Evolutionary conservation across 2,888 invertebrate species (phyloP), one percentile per base, ranked within the genome.

Genomic region (Spatulosminthurus flaviceps): DNA sequence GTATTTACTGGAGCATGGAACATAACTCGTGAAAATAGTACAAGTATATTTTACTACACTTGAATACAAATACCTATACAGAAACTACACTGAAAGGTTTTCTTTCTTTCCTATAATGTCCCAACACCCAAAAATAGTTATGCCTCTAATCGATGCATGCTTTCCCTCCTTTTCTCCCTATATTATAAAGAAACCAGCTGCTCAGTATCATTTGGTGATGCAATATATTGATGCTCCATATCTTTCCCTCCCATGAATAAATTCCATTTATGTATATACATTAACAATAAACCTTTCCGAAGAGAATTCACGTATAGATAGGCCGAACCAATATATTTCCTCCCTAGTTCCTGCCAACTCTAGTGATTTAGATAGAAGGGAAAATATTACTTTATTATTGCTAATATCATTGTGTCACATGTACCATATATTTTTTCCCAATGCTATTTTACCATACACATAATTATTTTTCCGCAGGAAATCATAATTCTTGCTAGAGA

Each of bases 1-100:
- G 70, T 41, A 70, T 70, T 70, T 70, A 70, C 21, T 70, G 70
- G 42, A 70, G 34, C 67, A 24, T 67, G 67, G 16, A 28, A 67
- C 67, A 67, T 67, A 67, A 28, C 26, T 28, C 67, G 26, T 24
- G 26, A 13, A 67, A 28, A 67, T 64, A 24, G 21, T 60, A 60
- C 60, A 60, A 22, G 60, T 21, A 43, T 9, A 43, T 60, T 19
- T 19, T 60, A 13, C 21, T 60, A 60, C n/a, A 21, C 60, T 13
- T 2, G 60, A 60, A 60, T 60, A 19, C 60, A 60, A 22, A 60
- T 22, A 22, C 5, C 21, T 60, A n/a, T n/a, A n/a, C n/a, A n/a
- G n/a, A n/a, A n/a, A n/a, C n/a, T n/a, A n/a, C n/a, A n/a, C n/a
- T n/a, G n/a, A n/a, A n/a, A n/a, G n/a, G n/a, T n/a, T n/a, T n/a